Base-by-base conservation (phyloP, 1,140 invertebrate genomes). In the Frieseomelitta varia region DNA sequence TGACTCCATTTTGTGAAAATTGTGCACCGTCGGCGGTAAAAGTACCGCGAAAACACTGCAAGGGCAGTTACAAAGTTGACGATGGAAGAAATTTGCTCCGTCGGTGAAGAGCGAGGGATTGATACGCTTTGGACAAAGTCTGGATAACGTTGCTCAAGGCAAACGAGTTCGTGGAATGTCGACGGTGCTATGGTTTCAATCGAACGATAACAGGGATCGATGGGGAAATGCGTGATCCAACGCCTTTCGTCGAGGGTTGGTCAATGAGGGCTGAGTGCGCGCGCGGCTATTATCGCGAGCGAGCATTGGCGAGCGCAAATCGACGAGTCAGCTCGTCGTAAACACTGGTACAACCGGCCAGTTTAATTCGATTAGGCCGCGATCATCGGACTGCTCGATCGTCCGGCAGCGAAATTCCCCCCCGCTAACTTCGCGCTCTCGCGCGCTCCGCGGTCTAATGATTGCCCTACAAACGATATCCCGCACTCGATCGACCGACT, bases 301-400 rank as follows among this genome's bases (percentile, higher is more conserved):
- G 74, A 81, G 87, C 87, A 76, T 72, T 47, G 73, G 84, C 83
- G 88, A 90, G 89, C 87, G 74, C 74, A 71, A 87, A 90, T 30
- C 78, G 86, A 90, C 89, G 88, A 90, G 89, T 90, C 88, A 90
- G 88, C 88, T 84, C 88, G 75, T 87, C 89, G 89, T 90, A 90
- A 90, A 90, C 81, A 90, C 78, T 79, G 56, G 75, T 84, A 85
- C 88, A 81, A 75, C 76, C 74, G 53, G 76, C 63, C 84, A 72
- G 85, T 88, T 91, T 91, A 87, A 91, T 91, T 91, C 90, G 90
- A 91, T 91, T 91, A 91, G 82, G 80, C 51, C 82, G 63, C 85
- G 82, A 90, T 91, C 87, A 89, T 91, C 87, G 79, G 72, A 90
- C 87, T 89, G 87, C 89, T 89, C 84, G 89, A 89, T 90, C 83